phyloP scores from a whole-genome alignment of 2,113 vertebrate species.

The Thalassarche chlororhynchos region DNA sequence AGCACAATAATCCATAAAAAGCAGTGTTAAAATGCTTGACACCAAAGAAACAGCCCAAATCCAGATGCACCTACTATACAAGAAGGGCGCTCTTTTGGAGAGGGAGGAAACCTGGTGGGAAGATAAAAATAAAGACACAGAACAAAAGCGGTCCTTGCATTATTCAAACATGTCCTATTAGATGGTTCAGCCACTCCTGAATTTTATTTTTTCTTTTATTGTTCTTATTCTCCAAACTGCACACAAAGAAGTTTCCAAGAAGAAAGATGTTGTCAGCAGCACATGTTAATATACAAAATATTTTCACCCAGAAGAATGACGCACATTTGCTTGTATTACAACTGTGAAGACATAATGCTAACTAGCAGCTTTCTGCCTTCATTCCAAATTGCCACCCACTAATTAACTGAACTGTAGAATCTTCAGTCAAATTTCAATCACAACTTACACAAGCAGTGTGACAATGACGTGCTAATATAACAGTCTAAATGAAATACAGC shows the following conservation, averaged over 20 bases:
- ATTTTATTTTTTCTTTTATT: neutral
- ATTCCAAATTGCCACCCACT: neutral
- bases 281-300: slow-evolving; percentile 7
- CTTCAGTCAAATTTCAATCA: slow-evolving; percentile 4
- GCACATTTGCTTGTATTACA: neutral
- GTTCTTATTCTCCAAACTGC: neutral
- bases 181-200: neutral
- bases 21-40: neutral
- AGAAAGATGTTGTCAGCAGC: neutral
- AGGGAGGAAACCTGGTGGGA: neutral
- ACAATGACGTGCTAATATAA: neutral
- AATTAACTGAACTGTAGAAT: slow-evolving; percentile 33
- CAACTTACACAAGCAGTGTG: slow-evolving; percentile 2
- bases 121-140: neutral
- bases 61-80: slow-evolving; percentile 15
- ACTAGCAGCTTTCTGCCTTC: neutral
- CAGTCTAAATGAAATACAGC: slow-evolving; percentile 7
- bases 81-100: neutral
- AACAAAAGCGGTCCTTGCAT: neutral
- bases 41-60: neutral
- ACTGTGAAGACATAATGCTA: slow-evolving; percentile 18
- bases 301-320: neutral
- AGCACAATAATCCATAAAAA: neutral
- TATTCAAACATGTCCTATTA: neutral
- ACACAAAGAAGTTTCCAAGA: neutral